Conservation (phyloP, 2,113 vertebrate species). For the Cacatua alba region DNA sequence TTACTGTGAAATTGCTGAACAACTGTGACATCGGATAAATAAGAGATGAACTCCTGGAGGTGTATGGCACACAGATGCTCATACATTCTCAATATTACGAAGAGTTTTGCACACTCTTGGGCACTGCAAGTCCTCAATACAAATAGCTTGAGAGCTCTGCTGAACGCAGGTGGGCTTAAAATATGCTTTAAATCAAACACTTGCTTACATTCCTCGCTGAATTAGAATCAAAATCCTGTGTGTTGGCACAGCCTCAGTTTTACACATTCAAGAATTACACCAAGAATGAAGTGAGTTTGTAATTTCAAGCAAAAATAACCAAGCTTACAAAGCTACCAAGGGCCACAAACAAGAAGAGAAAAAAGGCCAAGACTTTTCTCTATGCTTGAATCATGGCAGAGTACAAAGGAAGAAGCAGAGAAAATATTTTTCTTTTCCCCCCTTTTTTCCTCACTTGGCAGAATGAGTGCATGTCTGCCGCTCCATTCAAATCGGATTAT, state of each 20-base stretch:
- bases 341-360: background rate
- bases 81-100: background rate
- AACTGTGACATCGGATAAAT: background rate
- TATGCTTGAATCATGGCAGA: constrained; percentile 12
- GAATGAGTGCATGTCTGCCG: background rate
- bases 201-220: background rate
- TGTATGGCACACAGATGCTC: background rate
- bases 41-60: background rate
- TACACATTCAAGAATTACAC: background rate
- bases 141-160: background rate
- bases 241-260: background rate
- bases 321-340: background rate
- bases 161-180: constrained; percentile 9
- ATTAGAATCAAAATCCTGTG: background rate
- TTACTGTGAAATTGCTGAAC: background rate
- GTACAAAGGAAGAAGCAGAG: background rate
- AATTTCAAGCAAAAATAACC: background rate
- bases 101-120: background rate
- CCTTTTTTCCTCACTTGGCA: background rate
- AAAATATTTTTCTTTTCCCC: background rate
- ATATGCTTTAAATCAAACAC: background rate
- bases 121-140: background rate
- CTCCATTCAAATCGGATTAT: constrained; percentile 38
- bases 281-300: background rate
- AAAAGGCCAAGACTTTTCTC: constrained; percentile 26